Base-by-base conservation (phyloP, 2,888 invertebrate genomes). In the Melanophora roralis region DNA sequence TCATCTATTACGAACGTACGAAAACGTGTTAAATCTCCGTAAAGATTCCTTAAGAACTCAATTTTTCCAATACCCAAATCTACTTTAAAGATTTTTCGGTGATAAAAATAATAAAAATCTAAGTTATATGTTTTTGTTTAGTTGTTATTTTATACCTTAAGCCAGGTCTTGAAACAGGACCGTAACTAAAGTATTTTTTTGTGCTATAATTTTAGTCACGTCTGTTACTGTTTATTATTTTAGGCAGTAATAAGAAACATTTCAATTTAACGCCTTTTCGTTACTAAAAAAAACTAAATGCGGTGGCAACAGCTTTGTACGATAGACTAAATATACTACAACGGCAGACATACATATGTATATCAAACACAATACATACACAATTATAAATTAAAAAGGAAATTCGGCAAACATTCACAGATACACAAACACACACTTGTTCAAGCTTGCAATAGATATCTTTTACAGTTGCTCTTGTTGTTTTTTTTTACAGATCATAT, bases 281-380 rank as follows among this genome's bases (percentile, higher is more conserved):
- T 43, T 16, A 7, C 16, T 5, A 19, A 8, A 47, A 32, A 47
- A 27, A n/a, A 53, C 34, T 19, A 60, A 68, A 36, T 60, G 4
- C 55, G 38, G 53, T 68, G 75, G 68, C 75, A 75, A 75, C 68
- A 68, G 62, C 68, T 68, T 75, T 75, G 60, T 55, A 55, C 19
- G 6, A 57, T 11, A 38, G 27, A 5, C 36, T 14, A 34, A 36
- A 72, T 16, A 36, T 16, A n/a, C 6, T 9, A 19, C 45, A 45
- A 45, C 47, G 38, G 34, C 32, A 68, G 36, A 21, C 9, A 32
- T n/a, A 27, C 6, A 27, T n/a, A n/a, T n/a, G n/a, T n/a, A n/a
- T n/a, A n/a, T n/a, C n/a, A n/a, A n/a, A n/a, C n/a, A n/a, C n/a
- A n/a, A n/a, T n/a, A n/a, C n/a, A n/a, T n/a, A n/a, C n/a, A n/a